These are phyloP conservation scores for Caloenas nicobarica DNA, from an alignment of 2,113 vertebrate genomes.

Conservation along the genomic window DNA sequence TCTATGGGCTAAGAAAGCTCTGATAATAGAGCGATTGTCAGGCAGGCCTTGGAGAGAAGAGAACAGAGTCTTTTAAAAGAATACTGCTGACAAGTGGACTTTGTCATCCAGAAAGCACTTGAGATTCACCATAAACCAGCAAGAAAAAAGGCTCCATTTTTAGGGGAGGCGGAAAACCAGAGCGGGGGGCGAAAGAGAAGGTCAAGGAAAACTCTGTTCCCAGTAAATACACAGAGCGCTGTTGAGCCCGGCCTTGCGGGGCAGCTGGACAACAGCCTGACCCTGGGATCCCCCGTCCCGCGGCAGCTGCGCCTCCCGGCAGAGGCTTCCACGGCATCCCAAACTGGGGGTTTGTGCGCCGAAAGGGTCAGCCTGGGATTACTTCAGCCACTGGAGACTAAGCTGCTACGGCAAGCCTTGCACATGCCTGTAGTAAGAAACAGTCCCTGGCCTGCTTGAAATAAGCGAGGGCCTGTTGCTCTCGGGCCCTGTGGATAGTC, in stretches of 20 bases:
- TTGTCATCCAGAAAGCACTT: conserved; percentile 38
- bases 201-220: conserved; percentile 63
- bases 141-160: conserved; percentile 32
- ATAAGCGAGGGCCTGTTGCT: fast-evolving
- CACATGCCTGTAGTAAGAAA: fast-evolving
- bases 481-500: not conserved
- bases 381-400: fast-evolving
- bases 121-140: not conserved
- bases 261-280: not conserved
- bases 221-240: not conserved
- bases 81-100: conserved; percentile 62
- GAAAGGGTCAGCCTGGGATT: fast-evolving
- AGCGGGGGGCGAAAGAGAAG: not conserved
- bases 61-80: conserved; percentile 32
- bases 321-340: not conserved
- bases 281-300: not conserved
- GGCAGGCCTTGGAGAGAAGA: not conserved
- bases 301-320: not conserved
- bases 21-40: conserved; percentile 69
- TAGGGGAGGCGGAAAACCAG: not conserved
- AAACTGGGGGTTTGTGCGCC: fast-evolving
- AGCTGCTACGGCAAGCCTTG: not conserved
- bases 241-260: not conserved
- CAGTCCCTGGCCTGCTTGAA: not conserved
- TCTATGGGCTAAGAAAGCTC: not conserved